These are phyloP conservation scores for Botia almorhae DNA, from an alignment of 2,797 vertebrate genomes.

Conservation along the genomic window DNA sequence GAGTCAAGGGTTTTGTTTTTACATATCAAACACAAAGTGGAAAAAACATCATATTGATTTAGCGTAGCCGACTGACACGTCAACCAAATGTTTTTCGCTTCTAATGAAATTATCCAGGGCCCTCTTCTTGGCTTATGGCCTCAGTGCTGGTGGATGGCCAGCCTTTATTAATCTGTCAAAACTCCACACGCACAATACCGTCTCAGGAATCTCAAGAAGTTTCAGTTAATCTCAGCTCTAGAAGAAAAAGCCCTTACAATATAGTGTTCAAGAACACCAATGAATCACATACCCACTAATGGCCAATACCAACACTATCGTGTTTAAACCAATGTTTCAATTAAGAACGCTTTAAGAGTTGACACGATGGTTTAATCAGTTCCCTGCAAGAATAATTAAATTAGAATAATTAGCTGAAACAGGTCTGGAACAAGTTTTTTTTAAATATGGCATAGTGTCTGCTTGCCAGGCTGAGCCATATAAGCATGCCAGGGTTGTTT, in stretches of 20 bases:
- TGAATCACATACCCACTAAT: neutral
- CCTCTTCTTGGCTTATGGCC: slow-evolving; percentile 42
- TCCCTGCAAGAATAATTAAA: slow-evolving; percentile 40
- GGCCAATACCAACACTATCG: slow-evolving; percentile 60
- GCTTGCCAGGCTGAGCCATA: slow-evolving; percentile 6
- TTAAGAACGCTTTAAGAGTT: slow-evolving; percentile 40
- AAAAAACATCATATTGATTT: slow-evolving; percentile 51
- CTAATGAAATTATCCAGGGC: slow-evolving; percentile 52
- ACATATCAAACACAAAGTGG: slow-evolving; percentile 35
- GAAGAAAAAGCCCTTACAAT: neutral
- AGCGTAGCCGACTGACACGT: slow-evolving; percentile 43
- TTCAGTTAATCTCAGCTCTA: slow-evolving; percentile 13
- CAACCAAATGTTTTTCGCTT: slow-evolving; percentile 31
- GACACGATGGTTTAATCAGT: slow-evolving; percentile 50
- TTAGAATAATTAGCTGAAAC: slow-evolving; percentile 37
- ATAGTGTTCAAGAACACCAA: slow-evolving; percentile 7
- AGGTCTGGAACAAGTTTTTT: slow-evolving; percentile 17
- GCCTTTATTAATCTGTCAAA: slow-evolving; percentile 45
- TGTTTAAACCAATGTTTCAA: slow-evolving; percentile 41
- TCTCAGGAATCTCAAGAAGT: slow-evolving; percentile 25
- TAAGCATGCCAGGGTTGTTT: neutral
- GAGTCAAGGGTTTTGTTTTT: slow-evolving; percentile 8
- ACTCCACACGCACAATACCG: slow-evolving; percentile 20
- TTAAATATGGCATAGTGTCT: slow-evolving; percentile 13
- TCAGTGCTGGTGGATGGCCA: slow-evolving; percentile 22